phyloP scores from a whole-genome alignment of 2,888 invertebrate species.

The Drosophila longiperda region DNA sequence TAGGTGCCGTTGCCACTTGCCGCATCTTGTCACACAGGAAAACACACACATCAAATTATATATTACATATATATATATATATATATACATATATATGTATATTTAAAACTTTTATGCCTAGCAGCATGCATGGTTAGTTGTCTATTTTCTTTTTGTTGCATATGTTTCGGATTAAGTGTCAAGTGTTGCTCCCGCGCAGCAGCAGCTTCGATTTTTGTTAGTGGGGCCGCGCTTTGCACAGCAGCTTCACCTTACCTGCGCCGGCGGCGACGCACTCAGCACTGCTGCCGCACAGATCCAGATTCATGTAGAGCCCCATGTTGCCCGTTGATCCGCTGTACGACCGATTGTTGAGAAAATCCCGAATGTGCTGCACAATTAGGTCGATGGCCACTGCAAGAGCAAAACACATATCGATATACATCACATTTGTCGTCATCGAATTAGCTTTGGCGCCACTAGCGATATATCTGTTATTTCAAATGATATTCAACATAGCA shows the following conservation, averaged over 20 bases:
- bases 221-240: slow-evolving; percentile 71
- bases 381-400: slow-evolving; percentile 97
- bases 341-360: slow-evolving; percentile 89
- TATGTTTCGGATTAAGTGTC: slow-evolving; percentile 9
- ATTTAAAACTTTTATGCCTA: slow-evolving; percentile 15
- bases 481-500: slow-evolving; percentile 50
- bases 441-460: slow-evolving; percentile 6
- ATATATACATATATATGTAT: slow-evolving; percentile 3
- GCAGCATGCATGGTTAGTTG: slow-evolving; percentile 48
- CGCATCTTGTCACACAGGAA: slow-evolving; percentile 49
- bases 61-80: slow-evolving; percentile 19
- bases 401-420: slow-evolving; percentile 23
- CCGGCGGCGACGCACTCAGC: slow-evolving; percentile 30
- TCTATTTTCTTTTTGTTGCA: slow-evolving; percentile 19
- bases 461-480: slow-evolving; percentile 19
- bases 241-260: slow-evolving; percentile 62
- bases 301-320: slow-evolving; percentile 77
- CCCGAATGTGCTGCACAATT: slow-evolving; percentile 98
- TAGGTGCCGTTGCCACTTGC: slow-evolving; percentile 64
- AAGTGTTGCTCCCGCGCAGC: slow-evolving; percentile 43
- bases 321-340: slow-evolving; percentile 79
- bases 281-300: slow-evolving; percentile 49
- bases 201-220: slow-evolving; percentile 48
- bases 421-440: neutral
- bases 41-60: slow-evolving; percentile 23